Evolutionary conservation across 2,113 vertebrate species (phyloP).

Genomic region (Colistium nudipinnis): DNA sequence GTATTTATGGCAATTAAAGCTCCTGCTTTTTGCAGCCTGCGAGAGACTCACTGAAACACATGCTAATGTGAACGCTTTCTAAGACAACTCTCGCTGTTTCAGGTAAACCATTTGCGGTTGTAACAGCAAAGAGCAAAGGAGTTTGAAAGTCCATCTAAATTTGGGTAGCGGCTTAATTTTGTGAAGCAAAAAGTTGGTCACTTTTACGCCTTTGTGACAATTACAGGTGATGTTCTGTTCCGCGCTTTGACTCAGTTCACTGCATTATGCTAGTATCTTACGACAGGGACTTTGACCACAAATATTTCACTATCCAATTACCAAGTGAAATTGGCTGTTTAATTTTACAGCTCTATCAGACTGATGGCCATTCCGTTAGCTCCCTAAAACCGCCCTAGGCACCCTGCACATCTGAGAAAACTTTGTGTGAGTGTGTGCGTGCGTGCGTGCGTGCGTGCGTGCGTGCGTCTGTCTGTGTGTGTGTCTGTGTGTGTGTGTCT

Average conservation of each 20-base stretch:
- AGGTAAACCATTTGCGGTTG: conserved; percentile 1
- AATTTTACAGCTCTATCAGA: conserved; percentile 72
- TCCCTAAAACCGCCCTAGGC: conserved; percentile 53
- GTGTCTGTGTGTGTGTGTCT: conserved; percentile 29
- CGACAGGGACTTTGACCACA: conserved; percentile 53
- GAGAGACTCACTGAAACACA: conserved; percentile 58
- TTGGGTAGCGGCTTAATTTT: conserved; percentile 4
- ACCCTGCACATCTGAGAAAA: conserved; percentile 60
- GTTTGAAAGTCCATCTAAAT: conserved; percentile 6
- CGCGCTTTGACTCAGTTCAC: conserved; percentile 47
- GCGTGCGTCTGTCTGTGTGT: conserved; percentile 27
- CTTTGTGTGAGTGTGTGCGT: conserved; percentile 18
- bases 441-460: conserved; percentile 16
- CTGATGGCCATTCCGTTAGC: conserved; percentile 65
- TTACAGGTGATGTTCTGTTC: conserved; percentile 36
- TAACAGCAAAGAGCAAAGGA: neutral
- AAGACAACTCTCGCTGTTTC: conserved; percentile 2
- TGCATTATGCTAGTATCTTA: conserved; percentile 54
- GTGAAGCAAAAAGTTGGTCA: conserved; percentile 17
- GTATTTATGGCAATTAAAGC: conserved; percentile 74
- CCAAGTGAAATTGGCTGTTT: conserved; percentile 77
- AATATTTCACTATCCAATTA: conserved; percentile 76
- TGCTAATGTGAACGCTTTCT: conserved; percentile 38
- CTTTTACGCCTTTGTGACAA: conserved; percentile 28
- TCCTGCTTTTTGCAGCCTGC: conserved; percentile 41